Evolutionary conservation across 2,113 vertebrate species (phyloP).

Genomic region (Atherinomorus stipes): DNA sequence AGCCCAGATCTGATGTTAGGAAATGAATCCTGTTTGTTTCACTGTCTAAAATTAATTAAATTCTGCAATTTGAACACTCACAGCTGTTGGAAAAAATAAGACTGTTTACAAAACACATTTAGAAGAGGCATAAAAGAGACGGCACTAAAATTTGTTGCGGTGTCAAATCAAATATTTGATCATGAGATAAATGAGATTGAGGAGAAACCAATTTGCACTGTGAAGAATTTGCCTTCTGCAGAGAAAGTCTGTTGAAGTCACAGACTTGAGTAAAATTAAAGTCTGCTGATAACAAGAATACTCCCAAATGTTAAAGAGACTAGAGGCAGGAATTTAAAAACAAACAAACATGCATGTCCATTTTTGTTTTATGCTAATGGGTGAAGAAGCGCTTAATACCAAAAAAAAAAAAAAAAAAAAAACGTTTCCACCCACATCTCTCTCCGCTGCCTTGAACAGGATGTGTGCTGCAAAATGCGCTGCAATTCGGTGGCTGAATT

Average conservation of each 20-base stretch:
- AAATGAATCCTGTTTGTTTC: constrained; percentile 27
- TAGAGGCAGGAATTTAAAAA: too few species aligned
- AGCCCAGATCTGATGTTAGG: constrained; percentile 1
- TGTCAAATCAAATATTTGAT: constrained; percentile 15
- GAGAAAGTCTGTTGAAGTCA: constrained; percentile 4
- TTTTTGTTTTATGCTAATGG: too few species aligned
- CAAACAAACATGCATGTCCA: too few species aligned
- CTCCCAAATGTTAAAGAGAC: too few species aligned
- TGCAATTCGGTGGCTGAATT: too few species aligned
- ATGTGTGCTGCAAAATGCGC: too few species aligned
- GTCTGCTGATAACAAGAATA: constrained; percentile 1
- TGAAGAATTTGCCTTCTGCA: constrained; percentile 20
- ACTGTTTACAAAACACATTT: constrained; percentile 16
- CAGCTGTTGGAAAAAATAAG: constrained; percentile 1
- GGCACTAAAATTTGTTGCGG: not conserved
- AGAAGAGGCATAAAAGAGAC: not conserved
- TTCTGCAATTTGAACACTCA: constrained; percentile 30
- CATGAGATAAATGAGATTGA: constrained; percentile 2
- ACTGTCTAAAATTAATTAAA: constrained; percentile 10
- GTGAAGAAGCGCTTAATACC: too few species aligned
- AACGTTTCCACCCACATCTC: too few species aligned
- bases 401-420: too few species aligned
- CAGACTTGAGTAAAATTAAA: constrained; percentile 19
- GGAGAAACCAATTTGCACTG: constrained; percentile 15
- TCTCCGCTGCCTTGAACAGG: too few species aligned